phyloP scores from a whole-genome alignment of 2,888 invertebrate genomes.

The Nomada ferruginata region DNA sequence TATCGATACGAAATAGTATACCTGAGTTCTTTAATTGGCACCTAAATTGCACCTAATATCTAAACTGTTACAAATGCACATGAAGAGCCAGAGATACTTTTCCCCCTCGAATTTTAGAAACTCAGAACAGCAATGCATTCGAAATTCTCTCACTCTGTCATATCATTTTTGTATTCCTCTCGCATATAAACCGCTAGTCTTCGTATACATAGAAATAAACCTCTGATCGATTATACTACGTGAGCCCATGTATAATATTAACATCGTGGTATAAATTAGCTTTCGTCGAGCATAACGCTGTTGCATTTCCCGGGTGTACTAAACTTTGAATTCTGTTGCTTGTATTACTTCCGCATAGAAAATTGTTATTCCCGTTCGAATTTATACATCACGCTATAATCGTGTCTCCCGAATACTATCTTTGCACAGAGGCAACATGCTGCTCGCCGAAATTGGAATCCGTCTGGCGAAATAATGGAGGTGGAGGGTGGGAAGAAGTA shows the following conservation, averaged over 20 bases:
- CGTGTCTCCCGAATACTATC: background rate
- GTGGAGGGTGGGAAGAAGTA: background rate
- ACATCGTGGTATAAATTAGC: background rate
- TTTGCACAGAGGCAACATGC: background rate
- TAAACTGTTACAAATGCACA: background rate
- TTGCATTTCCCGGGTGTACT: background rate
- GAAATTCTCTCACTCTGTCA: background rate
- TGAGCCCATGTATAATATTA: slow-evolving; percentile 18
- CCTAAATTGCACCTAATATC: background rate
- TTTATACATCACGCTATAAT: background rate
- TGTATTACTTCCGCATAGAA: too few species aligned
- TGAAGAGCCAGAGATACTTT: background rate
- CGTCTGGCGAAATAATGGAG: background rate
- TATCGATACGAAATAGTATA: too few species aligned
- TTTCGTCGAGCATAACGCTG: background rate
- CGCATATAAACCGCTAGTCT: slow-evolving; percentile 1
- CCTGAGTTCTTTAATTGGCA: too few species aligned
- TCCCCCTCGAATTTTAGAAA: too few species aligned
- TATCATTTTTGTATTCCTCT: background rate
- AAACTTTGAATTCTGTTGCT: background rate
- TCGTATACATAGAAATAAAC: slow-evolving; percentile 19
- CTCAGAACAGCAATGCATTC: too few species aligned
- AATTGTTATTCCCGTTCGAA: background rate
- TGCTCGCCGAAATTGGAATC: slow-evolving; percentile 16
- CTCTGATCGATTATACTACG: slow-evolving; percentile 1